Evolutionary conservation across 2,113 vertebrate genomes (phyloP), one percentile per base, ranked within the genome.

Genomic region (Rostratula benghalensis): DNA sequence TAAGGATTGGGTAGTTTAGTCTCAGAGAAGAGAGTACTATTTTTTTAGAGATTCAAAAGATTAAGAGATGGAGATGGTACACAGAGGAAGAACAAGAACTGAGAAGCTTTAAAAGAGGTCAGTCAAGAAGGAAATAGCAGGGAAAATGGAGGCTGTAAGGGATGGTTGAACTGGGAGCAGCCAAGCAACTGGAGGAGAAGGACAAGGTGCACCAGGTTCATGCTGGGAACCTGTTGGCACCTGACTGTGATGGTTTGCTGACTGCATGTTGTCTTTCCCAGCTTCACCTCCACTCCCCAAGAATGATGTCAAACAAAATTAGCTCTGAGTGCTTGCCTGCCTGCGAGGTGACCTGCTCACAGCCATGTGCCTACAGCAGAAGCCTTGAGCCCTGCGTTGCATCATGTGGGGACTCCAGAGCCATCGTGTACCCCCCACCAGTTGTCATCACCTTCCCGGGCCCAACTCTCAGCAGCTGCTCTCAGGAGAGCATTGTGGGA

Each of bases 401-500:
- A 3, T 89, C 90, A 1, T 96, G 90, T 2, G 93, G 79, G 0
- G 93, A 96, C 3, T 96, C 95, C 3, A 61, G 51, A 14, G 93
- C 93, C 0, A 30, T 93, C 71, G 80, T 94, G 6, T 94, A 43
- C 1, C 31, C 93, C 20, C 93, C 93, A 1, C 93, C 93, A 0
- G 61, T 94, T 0, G 13, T 86, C 35, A 19, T 96, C 80, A 93
- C 87, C n/a, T 96, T 96, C 67, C 93, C 93, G 0, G 93, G 91
- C 27, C 91, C 88, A 0, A 76, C 14, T 1, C 73, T 95, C 21
- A 43, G 21, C 88, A 94, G 81, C 77, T 89, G 85, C 85, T 17
- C 91, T 71, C 95, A 95, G 63, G 85, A 95, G 10, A 95, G 88
- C 43, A 2, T 77, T 0, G 88, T 93, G 81, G 95, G 93, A 35